Percentiles rank a stretch among this genome's conserved stretches.
Conservation (phyloP, 1,140 invertebrate species). For the Conopomorpha cramerella region DNA sequence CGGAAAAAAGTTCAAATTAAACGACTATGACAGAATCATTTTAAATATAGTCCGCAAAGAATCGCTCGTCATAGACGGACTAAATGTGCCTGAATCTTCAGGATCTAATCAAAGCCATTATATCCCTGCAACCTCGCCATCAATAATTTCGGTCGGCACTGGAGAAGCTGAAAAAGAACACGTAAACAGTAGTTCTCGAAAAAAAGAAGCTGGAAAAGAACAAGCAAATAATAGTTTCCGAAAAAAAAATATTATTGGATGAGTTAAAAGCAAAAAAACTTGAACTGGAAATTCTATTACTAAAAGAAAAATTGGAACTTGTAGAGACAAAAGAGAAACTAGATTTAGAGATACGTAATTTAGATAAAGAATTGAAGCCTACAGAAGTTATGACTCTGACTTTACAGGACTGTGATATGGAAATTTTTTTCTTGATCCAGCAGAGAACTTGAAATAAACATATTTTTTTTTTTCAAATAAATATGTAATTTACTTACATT, state of each 20-base stretch:
- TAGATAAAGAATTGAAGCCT: constrained; percentile 4
- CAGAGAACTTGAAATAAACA: not conserved
- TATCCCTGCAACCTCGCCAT: not conserved
- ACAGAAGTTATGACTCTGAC: not conserved
- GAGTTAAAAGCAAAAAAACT: not conserved
- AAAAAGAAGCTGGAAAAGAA: not conserved
- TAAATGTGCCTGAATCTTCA: constrained; percentile 1
- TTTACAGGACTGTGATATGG: not conserved
- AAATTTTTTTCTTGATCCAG: too few species aligned
- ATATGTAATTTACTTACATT: too few species aligned
- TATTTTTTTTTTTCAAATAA: not conserved
- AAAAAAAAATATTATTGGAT: not conserved
- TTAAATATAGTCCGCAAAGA: not conserved
- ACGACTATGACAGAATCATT: not conserved
- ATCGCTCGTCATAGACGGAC: not conserved
- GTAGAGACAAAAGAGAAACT: not conserved
- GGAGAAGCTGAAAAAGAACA: not conserved
- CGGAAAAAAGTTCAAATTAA: not conserved
- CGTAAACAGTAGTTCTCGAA: not conserved
- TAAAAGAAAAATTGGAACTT: not conserved
- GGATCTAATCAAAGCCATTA: too few species aligned
- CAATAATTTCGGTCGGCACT: not conserved
- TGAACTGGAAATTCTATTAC: constrained; percentile 3
- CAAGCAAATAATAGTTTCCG: not conserved
- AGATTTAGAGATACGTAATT: constrained; percentile 4